Evolutionary conservation across 2,888 invertebrate species (phyloP), one percentile per base, ranked within the genome.

Genomic region (Stenoptilia bipunctidactyla): DNA sequence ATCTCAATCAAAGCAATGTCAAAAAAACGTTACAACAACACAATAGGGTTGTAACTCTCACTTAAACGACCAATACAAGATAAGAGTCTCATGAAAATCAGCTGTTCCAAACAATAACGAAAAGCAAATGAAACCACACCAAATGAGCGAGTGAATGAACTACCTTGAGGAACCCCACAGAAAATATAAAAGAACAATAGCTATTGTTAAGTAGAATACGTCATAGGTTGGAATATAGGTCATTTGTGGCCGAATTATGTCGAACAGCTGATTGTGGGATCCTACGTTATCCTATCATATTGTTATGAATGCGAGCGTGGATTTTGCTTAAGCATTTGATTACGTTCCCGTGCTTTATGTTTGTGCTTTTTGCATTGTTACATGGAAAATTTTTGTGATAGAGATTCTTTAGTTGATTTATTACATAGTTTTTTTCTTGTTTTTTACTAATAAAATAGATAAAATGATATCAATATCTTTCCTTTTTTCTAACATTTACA

Each of bases 121-220:
- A 77, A 75, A 74, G 68, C 72, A 73, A 76, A 74, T 74, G 76
- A 69, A 73, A 67, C 76, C 73, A 72, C 74, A 72, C 20, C 69
- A 64, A 66, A 66, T 56, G 65, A 62, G 61, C 61, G 70, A 77
- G 80, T 80, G 82, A 79, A 79, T 70, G 82, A 83, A 79, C 75
- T 54, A 50, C 76, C 77, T 77, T 77, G 77, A 69, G 70, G 75
- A 63, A 69, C 73, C 70, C 76, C 76, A 74, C 73, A 67, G 77
- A 77, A 71, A 80, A 80, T 75, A 72, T 77, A 76, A 76, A 74
- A 74, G 77, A 80, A 83, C 82, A 83, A 83, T 83, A 67, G 70
- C 76, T 77, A 82, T 82, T 82, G 83, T 82, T 73, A 71, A 69
- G 62, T 20, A 63, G 54, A 52, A 61, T 61, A 79, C 83, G 83